These are phyloP conservation scores for Ophioninae sp. DNA, from an alignment of 2,888 invertebrate species.

Conservation along the genomic window DNA sequence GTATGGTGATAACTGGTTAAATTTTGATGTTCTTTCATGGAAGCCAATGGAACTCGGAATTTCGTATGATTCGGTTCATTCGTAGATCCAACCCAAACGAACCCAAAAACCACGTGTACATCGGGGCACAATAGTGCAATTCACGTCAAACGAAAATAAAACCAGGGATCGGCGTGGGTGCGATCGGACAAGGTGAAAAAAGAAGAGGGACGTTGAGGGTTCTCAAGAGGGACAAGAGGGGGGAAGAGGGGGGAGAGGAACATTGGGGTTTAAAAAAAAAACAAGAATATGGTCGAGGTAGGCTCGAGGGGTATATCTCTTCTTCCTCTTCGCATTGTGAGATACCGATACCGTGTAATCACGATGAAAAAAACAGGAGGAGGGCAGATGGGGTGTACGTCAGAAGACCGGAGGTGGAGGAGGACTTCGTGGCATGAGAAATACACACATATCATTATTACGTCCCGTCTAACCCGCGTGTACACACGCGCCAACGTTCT, in stretches of 20 bases:
- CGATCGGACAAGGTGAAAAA: not conserved
- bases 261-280: conserved; percentile 41
- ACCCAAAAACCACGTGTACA: not conserved
- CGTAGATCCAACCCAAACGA: not conserved
- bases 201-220: not conserved
- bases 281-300: conserved; percentile 55
- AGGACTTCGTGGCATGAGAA: conserved; percentile 72
- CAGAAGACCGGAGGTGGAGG: not conserved
- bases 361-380: conserved; percentile 59
- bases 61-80: not conserved
- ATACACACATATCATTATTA: conserved; percentile 77
- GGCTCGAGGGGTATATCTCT: conserved; percentile 61
- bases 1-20: not conserved
- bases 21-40: not conserved
- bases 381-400: not conserved
- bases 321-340: conserved; percentile 71
- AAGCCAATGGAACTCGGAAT: not conserved
- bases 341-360: conserved; percentile 78
- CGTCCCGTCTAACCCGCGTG: not conserved
- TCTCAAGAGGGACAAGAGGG: not conserved
- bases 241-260: conserved; percentile 2
- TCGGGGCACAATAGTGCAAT: conserved; percentile 26
- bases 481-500: not conserved
- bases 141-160: conserved; percentile 11
- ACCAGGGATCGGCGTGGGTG: not conserved